A percentile compares a stretch with the other conserved stretches of the same genome.
phyloP scores from a whole-genome alignment of 1,140 invertebrate species.

The Riptortus pedestris region DNA sequence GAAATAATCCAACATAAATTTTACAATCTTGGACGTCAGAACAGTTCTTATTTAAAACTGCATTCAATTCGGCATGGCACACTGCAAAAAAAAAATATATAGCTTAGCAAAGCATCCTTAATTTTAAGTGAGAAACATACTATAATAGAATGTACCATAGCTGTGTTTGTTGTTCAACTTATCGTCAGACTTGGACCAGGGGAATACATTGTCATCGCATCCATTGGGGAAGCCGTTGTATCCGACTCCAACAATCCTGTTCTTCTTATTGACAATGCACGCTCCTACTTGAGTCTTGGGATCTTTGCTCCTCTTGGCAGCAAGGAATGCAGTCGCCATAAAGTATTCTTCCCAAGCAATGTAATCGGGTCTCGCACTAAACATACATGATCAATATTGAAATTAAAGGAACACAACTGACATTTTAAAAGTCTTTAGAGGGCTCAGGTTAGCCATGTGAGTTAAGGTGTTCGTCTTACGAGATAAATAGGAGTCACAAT shows the following conservation, averaged over 20 bases:
- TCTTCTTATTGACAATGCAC: slow-evolving; percentile 78
- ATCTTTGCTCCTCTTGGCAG: slow-evolving; percentile 87
- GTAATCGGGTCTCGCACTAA: slow-evolving; percentile 40
- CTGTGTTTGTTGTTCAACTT: slow-evolving; percentile 64
- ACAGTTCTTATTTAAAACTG: slow-evolving; percentile 83
- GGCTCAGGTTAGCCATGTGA: too few relatives aligned
- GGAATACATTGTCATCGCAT: slow-evolving; percentile 77
- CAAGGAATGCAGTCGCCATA: slow-evolving; percentile 76
- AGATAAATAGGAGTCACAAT: too few relatives aligned
- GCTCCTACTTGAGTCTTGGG: slow-evolving; percentile 85
- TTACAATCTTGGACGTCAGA: slow-evolving; percentile 63
- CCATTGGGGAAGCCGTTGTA: slow-evolving; percentile 93
- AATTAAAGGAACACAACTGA: too few relatives aligned
- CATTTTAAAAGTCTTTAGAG: too few relatives aligned
- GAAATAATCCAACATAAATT: slow-evolving; percentile 81
- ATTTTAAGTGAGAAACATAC: background rate
- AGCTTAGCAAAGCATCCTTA: background rate
- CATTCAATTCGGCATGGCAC: slow-evolving; percentile 95
- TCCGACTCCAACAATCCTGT: slow-evolving; percentile 85
- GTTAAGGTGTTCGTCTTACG: too few relatives aligned
- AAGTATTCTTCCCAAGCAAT: slow-evolving; percentile 85
- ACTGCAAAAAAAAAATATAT: slow-evolving; percentile 49
- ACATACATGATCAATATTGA: too few relatives aligned
- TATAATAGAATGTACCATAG: slow-evolving; percentile 53
- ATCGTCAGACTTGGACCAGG: slow-evolving; percentile 59